Evolutionary conservation across 1,140 invertebrate genomes (phyloP).

Genomic region (Anagrus nilaparvatae): DNA sequence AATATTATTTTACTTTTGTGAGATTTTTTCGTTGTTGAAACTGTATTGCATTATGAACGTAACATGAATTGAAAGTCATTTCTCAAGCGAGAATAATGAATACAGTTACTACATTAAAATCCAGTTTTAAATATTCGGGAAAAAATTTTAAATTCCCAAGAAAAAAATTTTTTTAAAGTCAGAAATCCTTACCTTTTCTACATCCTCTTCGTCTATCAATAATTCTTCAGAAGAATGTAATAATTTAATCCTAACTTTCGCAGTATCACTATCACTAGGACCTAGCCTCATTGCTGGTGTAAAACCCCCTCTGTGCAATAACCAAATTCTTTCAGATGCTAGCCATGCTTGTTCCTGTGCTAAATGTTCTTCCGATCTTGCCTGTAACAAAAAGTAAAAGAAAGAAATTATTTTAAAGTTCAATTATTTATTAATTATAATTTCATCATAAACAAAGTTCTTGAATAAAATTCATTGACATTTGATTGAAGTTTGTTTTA

Average conservation of each 20-base stretch:
- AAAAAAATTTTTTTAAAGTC: slow-evolving; percentile 1
- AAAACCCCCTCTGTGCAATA: slow-evolving; percentile 84
- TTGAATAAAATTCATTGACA: too few species aligned
- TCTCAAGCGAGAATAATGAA: too few species aligned
- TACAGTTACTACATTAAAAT: too few species aligned
- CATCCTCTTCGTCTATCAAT: slow-evolving; percentile 83
- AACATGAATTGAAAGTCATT: too few species aligned
- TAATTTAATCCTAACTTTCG: slow-evolving; percentile 64
- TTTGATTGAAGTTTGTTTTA: too few species aligned
- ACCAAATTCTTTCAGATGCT: slow-evolving; percentile 73
- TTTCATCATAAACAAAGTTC: too few species aligned
- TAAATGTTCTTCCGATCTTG: slow-evolving; percentile 70
- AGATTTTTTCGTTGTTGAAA: too few species aligned
- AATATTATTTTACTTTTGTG: too few species aligned
- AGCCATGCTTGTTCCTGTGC: slow-evolving; percentile 72
- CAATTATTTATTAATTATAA: too few species aligned
- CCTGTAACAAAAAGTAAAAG: slow-evolving; percentile 49
- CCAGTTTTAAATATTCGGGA: too few species aligned
- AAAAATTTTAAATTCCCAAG: background rate
- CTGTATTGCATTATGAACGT: too few species aligned
- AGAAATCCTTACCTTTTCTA: slow-evolving; percentile 60
- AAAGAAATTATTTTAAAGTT: too few species aligned
- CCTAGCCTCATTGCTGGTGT: slow-evolving; percentile 61
- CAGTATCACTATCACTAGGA: slow-evolving; percentile 41
- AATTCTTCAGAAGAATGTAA: slow-evolving; percentile 67